These are phyloP conservation scores for Jacana jacana DNA, from an alignment of 2,113 vertebrate species.

Conservation along the genomic window DNA sequence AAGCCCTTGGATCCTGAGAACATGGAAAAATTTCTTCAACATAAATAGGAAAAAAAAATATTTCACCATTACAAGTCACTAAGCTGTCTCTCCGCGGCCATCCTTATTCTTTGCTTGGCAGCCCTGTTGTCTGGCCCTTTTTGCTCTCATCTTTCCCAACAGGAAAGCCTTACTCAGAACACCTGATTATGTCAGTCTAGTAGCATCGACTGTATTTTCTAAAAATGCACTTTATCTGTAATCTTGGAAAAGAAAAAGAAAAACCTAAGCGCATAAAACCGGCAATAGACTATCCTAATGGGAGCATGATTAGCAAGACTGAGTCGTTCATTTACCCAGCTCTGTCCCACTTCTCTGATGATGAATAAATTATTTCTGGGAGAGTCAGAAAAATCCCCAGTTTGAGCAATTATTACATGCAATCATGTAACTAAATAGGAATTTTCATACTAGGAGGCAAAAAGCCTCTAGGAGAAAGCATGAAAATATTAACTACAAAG, in stretches of 20 bases:
- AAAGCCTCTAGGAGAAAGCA: neutral
- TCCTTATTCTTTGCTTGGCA: neutral
- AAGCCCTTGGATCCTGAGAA: neutral
- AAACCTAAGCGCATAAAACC: neutral
- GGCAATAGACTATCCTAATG: neutral
- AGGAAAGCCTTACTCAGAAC: neutral
- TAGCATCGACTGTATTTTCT: neutral
- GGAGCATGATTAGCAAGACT: neutral
- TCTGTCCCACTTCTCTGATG: neutral
- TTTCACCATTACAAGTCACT: neutral
- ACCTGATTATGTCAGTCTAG: neutral
- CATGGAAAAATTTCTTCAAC: neutral
- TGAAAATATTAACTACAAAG: slow-evolving; percentile 43
- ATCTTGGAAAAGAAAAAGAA: neutral
- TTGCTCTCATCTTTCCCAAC: neutral
- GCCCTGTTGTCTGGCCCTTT: neutral
- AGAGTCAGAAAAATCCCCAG: neutral
- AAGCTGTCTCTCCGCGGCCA: neutral
- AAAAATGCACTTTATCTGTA: neutral
- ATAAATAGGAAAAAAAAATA: neutral
- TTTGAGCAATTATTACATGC: slow-evolving; percentile 11
- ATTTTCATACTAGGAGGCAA: slow-evolving; percentile 35
- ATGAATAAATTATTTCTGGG: neutral
- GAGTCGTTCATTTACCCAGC: neutral
- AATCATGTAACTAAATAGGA: slow-evolving; percentile 11